Percentiles rank a stretch among this genome's conserved stretches.
Evolutionary conservation across 2,113 vertebrate genomes (phyloP).

Genomic region (Origma solitaria): DNA sequence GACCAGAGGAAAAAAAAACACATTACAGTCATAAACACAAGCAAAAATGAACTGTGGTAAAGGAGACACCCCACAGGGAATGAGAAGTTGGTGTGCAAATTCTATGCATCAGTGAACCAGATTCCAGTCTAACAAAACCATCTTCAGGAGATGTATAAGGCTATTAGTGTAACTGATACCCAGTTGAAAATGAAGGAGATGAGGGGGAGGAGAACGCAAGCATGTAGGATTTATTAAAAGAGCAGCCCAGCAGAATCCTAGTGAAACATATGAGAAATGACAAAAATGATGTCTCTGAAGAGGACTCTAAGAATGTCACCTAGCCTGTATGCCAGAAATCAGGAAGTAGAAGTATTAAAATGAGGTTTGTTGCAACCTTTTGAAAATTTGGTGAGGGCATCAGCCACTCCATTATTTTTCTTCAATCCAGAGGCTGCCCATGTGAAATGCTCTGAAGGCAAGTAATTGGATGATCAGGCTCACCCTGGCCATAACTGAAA

Average conservation of each 20-base stretch:
- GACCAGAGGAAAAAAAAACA: not conserved
- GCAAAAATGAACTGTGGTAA: not conserved
- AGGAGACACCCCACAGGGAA: not conserved
- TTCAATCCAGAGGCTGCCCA: not conserved
- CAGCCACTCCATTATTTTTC: not conserved
- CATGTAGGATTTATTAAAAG: not conserved
- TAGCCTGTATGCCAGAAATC: not conserved
- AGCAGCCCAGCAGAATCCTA: not conserved
- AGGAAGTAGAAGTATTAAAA: not conserved
- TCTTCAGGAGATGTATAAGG: slow-evolving; percentile 15
- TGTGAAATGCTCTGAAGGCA: not conserved
- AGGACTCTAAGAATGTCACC: not conserved
- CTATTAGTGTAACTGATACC: slow-evolving; percentile 17
- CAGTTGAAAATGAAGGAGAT: slow-evolving; percentile 14
- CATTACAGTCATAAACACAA: not conserved
- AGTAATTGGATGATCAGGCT: not conserved
- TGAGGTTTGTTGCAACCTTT: not conserved
- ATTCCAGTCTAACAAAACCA: slow-evolving; percentile 14
- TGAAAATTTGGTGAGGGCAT: not conserved
- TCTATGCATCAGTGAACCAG: not conserved
- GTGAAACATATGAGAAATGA: not conserved
- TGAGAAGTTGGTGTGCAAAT: slow-evolving; percentile 27
- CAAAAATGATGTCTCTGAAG: not conserved
- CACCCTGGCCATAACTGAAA: not conserved
- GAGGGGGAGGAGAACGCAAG: not conserved